Evolutionary conservation across 2,797 vertebrate genomes (phyloP).

Genomic region (Pygocentrus nattereri): DNA sequence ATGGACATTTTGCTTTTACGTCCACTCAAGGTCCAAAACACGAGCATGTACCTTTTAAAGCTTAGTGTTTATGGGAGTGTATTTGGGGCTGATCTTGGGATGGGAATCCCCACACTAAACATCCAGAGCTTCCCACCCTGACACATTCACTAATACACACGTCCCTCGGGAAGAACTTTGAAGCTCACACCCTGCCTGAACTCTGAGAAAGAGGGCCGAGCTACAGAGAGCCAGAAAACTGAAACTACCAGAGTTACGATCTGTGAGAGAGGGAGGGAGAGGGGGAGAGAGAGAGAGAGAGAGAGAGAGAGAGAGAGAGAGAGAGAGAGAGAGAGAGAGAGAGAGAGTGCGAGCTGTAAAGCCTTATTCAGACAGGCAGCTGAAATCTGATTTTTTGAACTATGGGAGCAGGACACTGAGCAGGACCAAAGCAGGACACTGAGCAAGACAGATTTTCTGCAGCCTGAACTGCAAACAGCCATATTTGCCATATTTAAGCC

Average conservation of each 20-base stretch:
- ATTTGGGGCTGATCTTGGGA: conserved; percentile 15
- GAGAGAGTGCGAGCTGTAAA: too few species aligned
- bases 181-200: background rate
- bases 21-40: conserved; percentile 22
- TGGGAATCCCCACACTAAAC: conserved; percentile 48
- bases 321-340: background rate
- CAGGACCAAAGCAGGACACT: too few species aligned
- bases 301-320: background rate
- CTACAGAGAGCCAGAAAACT: background rate
- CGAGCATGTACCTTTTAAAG: conserved; percentile 27
- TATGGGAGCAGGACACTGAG: too few species aligned
- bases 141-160: conserved; percentile 5
- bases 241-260: background rate
- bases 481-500: too few species aligned
- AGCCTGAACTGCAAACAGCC: too few species aligned
- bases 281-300: background rate
- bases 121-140: conserved; percentile 26
- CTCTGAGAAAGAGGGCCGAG: background rate
- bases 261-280: background rate
- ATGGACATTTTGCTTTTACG: conserved; percentile 43
- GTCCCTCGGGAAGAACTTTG: background rate
- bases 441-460: too few species aligned
- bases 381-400: too few species aligned
- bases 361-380: too few species aligned
- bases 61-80: conserved; percentile 38